Percentiles rank a stretch among this genome's conserved stretches.
Conservation (phyloP, 2,113 vertebrate species). For the Eupsittula cactorum region DNA sequence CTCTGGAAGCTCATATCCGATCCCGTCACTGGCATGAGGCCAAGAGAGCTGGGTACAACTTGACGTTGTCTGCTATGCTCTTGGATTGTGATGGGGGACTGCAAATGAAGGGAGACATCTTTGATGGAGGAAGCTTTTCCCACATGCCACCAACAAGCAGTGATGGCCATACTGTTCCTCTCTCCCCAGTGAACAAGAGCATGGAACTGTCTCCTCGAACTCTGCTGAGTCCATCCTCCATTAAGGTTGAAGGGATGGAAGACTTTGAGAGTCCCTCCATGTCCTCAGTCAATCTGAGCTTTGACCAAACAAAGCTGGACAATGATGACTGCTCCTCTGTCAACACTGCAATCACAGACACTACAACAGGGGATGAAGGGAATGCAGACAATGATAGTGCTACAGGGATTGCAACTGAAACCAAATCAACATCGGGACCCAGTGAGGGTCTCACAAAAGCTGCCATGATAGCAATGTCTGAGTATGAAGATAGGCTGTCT, state of each 20-base stretch:
- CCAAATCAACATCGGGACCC: constrained; percentile 86
- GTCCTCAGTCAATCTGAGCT: constrained; percentile 93
- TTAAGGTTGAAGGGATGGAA: constrained; percentile 97
- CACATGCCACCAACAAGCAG: constrained; percentile 83
- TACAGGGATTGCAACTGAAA: constrained; percentile 80
- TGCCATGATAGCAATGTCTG: constrained; percentile 84
- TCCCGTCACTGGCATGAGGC: constrained; percentile 99
- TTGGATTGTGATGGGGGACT: constrained; percentile 89
- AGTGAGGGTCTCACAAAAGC: constrained; percentile 90
- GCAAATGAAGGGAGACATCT: constrained; percentile 91
- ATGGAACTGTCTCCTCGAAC: constrained; percentile 93
- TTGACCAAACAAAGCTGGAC: constrained; percentile 94
- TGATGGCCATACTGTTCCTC: constrained; percentile 90
- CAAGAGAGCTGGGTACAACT: constrained; percentile 96
- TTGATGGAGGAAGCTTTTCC: constrained; percentile 86
- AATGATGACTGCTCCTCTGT: constrained; percentile 99
- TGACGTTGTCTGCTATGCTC: constrained; percentile 89
- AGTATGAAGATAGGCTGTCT: constrained; percentile 97
- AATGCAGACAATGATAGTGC: constrained; percentile 95
- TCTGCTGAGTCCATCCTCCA: constrained; percentile 94
- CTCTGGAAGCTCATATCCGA: constrained; percentile 95
- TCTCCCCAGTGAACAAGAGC: constrained; percentile 91
- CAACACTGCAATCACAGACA: constrained; percentile 98
- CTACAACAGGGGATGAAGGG: constrained; percentile 97
- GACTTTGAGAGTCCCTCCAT: constrained; percentile 95